Percentiles rank a stretch among this genome's conserved stretches.
phyloP scores from a whole-genome alignment of 2,113 vertebrate genomes.

The Gambusia holbrooki region DNA sequence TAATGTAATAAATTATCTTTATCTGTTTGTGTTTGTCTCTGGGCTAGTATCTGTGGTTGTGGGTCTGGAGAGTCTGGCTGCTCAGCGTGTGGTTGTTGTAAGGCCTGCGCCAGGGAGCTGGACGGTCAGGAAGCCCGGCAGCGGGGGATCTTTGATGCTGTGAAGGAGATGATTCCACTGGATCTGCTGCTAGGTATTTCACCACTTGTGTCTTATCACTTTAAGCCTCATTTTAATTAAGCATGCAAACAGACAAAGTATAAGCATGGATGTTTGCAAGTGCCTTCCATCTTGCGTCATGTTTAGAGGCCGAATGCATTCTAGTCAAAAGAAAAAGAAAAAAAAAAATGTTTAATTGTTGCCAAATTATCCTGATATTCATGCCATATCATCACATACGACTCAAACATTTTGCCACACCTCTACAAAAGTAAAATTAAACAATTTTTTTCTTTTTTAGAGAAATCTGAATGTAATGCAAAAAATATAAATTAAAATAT shows the following conservation, averaged over 20 bases:
- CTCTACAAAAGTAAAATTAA: too few species aligned
- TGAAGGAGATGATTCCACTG: conserved; percentile 99
- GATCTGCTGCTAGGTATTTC: conserved; percentile 93
- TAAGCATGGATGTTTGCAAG: neutral
- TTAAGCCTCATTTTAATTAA: neutral
- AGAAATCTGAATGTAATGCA: too few species aligned
- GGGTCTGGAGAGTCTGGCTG: conserved; percentile 98
- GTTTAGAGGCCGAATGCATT: neutral
- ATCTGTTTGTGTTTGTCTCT: conserved; percentile 8
- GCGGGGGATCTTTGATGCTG: conserved; percentile 97
- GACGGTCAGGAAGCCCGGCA: conserved; percentile 97
- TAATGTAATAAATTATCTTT: neutral
- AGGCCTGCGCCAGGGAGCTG: conserved; percentile 95
- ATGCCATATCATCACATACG: too few species aligned
- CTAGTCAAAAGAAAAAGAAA: too few species aligned
- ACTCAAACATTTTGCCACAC: too few species aligned
- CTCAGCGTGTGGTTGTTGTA: conserved; percentile 96
- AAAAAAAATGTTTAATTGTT: too few species aligned
- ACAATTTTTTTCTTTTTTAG: too few species aligned
- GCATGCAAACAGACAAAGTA: neutral
- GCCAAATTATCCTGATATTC: too few species aligned
- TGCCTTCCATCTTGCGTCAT: neutral
- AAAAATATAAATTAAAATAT: too few species aligned
- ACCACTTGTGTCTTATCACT: neutral
- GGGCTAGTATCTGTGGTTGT: conserved; percentile 93